phyloP scores from a whole-genome alignment of 2,888 invertebrate genomes.

The Ichneumoninae sp. region DNA sequence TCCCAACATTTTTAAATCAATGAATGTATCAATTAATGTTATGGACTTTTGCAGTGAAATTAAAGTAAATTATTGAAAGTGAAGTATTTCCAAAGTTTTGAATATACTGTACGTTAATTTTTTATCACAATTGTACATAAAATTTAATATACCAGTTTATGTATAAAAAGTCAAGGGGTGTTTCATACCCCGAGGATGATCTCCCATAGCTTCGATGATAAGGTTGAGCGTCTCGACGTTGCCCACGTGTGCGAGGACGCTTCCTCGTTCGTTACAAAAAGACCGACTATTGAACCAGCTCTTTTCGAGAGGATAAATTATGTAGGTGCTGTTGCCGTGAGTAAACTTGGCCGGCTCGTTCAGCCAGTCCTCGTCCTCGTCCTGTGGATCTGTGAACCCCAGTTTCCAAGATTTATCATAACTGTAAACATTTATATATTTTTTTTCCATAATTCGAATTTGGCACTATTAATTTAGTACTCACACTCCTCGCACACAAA shows the following conservation, averaged over 20 bases:
- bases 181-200: slow-evolving; percentile 72
- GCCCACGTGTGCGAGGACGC: slow-evolving; percentile 70
- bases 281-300: slow-evolving; percentile 73
- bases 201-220: slow-evolving; percentile 75
- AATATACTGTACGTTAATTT: no score
- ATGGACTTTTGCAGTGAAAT: no score
- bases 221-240: slow-evolving; percentile 68
- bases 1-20: no score
- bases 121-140: no score
- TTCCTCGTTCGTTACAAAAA: slow-evolving; percentile 70
- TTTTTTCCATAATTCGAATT: slow-evolving; percentile 2
- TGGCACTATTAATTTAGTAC: neutral
- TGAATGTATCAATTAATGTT: no score
- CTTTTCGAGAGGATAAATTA: slow-evolving; percentile 73
- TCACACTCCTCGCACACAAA: slow-evolving; percentile 85
- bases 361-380: slow-evolving; percentile 72
- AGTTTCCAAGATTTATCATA: slow-evolving; percentile 43
- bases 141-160: no score
- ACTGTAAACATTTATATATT: slow-evolving; percentile 29
- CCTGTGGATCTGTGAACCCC: slow-evolving; percentile 69
- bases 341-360: slow-evolving; percentile 73
- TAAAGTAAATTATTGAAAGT: no score
- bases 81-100: no score
- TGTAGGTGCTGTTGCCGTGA: slow-evolving; percentile 71
- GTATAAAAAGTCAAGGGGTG: no score